Base-by-base conservation (phyloP, 92 coral and sea anemone genomes). In the Scolanthus callimorphus region DNA sequence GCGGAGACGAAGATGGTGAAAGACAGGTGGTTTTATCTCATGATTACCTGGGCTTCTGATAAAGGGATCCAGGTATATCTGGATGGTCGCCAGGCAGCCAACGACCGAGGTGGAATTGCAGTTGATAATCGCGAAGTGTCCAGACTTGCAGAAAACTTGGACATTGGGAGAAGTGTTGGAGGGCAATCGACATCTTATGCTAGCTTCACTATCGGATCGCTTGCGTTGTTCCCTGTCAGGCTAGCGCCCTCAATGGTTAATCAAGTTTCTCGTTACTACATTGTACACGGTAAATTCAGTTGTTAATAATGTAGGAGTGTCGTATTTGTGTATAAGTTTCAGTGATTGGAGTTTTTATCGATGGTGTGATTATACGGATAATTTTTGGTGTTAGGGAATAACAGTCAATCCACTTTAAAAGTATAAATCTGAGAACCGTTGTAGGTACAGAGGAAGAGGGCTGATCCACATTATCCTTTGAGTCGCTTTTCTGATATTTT, bases 131-230 rank as follows among this genome's bases (percentile, higher is more conserved):
- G 60, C 58, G 60, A 72, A 19, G 76, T 81, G 22, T 70, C 82
- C 55, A 62, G 46, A 6, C 78, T 49, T 37, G 50, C 57, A 31
- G 83, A 76, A 1, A 89, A 94, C 76, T 67, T 94, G 26, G 67
- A 70, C 39, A 52, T 94, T 43, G 99, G 99, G n/a, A 88, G 95
- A 20, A 89, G 81, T 47, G 60, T 94, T 20, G 97, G 89, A 11
- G 89, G 91, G 11, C 46, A 72, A 2, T 85, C 85, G 1, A 57
- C 76, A 50, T 70, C 57, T 56, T 94, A 76, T 55, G 85, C 97
- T 0, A 78, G 77, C 53, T 74, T 94, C 76, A 67, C 74, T 41
- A 61, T 94, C 45, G 79, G 90, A 2, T 86, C 96, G 12, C 61
- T 94, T 31, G 94, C 91, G 15, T 85, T 94, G 12, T 94, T 94